Percentiles rank a stretch among this genome's conserved stretches.
Evolutionary conservation across 2,888 invertebrate genomes (phyloP).

Genomic region (Pollenia griseotomentosa): DNA sequence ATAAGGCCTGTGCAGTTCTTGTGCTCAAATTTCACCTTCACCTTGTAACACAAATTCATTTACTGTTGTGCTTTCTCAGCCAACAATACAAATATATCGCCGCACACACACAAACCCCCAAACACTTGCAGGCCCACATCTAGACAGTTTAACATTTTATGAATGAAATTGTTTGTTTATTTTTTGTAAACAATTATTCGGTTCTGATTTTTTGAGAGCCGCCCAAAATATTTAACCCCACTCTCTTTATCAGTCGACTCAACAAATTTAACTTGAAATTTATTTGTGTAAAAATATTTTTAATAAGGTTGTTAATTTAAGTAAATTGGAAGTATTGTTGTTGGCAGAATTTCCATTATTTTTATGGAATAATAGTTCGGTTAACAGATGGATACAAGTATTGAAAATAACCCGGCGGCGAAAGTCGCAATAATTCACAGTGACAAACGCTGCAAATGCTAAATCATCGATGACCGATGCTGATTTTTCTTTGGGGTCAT

Average conservation of each 20-base stretch:
- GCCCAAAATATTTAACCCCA: slow-evolving; percentile 18
- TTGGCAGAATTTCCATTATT: no score
- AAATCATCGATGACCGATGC: no score
- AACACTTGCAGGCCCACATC: not conserved
- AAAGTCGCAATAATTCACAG: no score
- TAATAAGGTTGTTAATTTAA: not conserved
- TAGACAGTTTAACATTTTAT: slow-evolving; percentile 63
- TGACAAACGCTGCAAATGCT: no score
- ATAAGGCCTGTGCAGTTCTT: not conserved
- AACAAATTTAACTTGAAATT: not conserved
- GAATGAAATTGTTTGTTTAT: slow-evolving; percentile 65
- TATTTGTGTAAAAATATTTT: not conserved
- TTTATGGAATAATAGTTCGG: no score
- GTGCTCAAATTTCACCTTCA: slow-evolving; percentile 66
- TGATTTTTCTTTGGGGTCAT: no score
- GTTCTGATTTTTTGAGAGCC: not conserved
- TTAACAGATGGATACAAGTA: no score
- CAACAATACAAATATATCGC: not conserved
- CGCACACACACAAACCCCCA: not conserved
- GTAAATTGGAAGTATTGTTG: no score
- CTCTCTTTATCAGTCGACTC: not conserved
- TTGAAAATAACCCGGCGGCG: no score
- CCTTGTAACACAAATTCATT: slow-evolving; percentile 68
- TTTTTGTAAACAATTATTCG: slow-evolving; percentile 46
- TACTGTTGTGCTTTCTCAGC: slow-evolving; percentile 20